These are phyloP conservation scores for Tetrao urogallus DNA, from an alignment of 2,113 vertebrate species.

Conservation along the genomic window DNA sequence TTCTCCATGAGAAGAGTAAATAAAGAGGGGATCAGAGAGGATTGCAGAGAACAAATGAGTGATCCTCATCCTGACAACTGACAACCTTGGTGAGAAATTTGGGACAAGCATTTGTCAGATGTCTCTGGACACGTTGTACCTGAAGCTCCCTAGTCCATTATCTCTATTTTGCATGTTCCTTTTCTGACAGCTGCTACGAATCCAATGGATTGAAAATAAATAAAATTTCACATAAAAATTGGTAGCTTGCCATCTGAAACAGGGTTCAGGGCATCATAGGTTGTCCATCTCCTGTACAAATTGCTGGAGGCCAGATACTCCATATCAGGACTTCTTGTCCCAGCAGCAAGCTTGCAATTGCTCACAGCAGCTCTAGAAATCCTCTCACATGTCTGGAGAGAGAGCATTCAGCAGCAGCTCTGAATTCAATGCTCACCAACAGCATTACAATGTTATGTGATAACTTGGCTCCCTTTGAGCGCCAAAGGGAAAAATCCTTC, in stretches of 20 bases:
- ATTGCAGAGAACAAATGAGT: not conserved
- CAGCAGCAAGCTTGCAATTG: not conserved
- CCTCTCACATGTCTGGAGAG: fast-evolving
- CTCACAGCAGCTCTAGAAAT: not conserved
- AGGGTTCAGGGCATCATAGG: not conserved
- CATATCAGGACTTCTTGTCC: not conserved
- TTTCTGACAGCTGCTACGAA: not conserved
- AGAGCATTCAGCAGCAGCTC: not conserved
- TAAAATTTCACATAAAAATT: not conserved
- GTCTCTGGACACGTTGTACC: too few relatives aligned
- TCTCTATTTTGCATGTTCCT: not conserved
- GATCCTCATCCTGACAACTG: too few relatives aligned
- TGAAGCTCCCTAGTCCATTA: not conserved
- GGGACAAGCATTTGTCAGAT: not conserved
- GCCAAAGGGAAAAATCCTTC: not conserved
- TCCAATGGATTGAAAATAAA: not conserved
- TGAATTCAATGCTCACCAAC: not conserved
- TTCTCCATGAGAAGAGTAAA: not conserved
- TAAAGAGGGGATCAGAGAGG: not conserved
- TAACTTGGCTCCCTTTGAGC: not conserved
- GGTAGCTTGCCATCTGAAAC: not conserved
- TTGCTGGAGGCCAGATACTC: not conserved
- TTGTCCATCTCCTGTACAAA: not conserved
- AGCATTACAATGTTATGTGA: fast-evolving
- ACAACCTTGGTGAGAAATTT: not conserved